A percentile compares a stretch with the other conserved stretches of the same genome.
These are phyloP conservation scores for Hydroisotoma schaefferi DNA, from an alignment of 2,888 invertebrate species.

Conservation along the genomic window DNA sequence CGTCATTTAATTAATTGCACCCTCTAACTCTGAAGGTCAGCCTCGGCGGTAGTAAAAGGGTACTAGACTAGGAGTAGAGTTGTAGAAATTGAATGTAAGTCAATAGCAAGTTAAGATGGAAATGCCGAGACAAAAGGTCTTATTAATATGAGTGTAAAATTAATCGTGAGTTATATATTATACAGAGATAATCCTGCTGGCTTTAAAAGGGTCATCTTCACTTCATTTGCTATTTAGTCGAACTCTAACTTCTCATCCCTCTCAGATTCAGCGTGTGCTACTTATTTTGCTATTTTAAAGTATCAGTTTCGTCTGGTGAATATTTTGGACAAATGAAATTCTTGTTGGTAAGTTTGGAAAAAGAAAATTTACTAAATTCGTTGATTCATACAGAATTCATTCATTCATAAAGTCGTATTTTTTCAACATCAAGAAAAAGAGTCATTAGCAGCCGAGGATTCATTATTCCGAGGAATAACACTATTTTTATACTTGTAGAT, in stretches of 20 bases:
- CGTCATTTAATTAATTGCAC: too few species aligned
- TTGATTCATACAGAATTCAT: too few species aligned
- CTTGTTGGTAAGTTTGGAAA: constrained; percentile 4
- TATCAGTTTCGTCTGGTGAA: neutral
- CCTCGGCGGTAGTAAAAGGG: too few species aligned
- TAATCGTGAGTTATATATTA: constrained; percentile 9
- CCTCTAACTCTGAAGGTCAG: too few species aligned
- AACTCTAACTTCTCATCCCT: neutral
- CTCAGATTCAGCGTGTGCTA: neutral
- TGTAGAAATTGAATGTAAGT: too few species aligned
- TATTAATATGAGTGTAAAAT: neutral
- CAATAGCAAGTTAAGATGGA: too few species aligned
- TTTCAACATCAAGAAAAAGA: too few species aligned
- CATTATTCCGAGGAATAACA: too few species aligned
- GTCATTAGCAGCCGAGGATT: too few species aligned
- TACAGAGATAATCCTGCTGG: neutral
- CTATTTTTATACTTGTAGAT: neutral
- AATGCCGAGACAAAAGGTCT: constrained; percentile 4
- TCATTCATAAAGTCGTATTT: too few species aligned
- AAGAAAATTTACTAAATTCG: too few species aligned
- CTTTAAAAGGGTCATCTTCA: constrained; percentile 17
- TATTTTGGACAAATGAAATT: constrained; percentile 4
- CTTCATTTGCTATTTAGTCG: constrained; percentile 1
- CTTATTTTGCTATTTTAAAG: neutral
- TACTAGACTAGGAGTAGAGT: too few species aligned